phyloP scores from a whole-genome alignment of 2,797 vertebrate species.

The Enteromius afrohamiltoni region DNA sequence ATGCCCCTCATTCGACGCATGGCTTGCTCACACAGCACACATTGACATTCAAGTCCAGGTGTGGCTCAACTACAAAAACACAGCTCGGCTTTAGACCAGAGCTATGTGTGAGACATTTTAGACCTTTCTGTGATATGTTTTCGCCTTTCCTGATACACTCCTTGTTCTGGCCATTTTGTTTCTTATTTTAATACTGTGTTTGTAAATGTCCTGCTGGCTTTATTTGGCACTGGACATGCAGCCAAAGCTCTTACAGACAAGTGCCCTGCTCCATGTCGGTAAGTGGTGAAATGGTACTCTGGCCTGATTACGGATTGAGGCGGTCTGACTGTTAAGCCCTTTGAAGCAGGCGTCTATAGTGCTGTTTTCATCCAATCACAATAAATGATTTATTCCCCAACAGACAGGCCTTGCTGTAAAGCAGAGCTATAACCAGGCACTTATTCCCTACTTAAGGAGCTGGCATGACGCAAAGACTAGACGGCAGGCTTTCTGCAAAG shows the following conservation, averaged over 20 bases:
- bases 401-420: conserved; percentile 59
- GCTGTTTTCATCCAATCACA: conserved; percentile 56
- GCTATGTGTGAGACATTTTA: conserved; percentile 37
- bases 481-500: conserved; percentile 58
- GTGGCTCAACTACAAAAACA: conserved; percentile 64
- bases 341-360: conserved; percentile 46
- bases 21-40: conserved; percentile 59
- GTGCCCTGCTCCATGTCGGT: conserved; percentile 26
- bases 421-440: conserved; percentile 53
- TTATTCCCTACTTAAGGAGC: conserved; percentile 53
- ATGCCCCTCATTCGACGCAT: conserved; percentile 61
- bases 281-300: conserved; percentile 49
- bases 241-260: conserved; percentile 30
- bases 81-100: conserved; percentile 54
- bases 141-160: conserved; percentile 28
- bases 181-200: conserved; percentile 6
- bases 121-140: conserved; percentile 25
- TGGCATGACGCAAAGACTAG: conserved; percentile 55
- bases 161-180: conserved; percentile 18
- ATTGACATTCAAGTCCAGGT: conserved; percentile 64
- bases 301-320: conserved; percentile 46
- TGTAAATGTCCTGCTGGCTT: background rate
- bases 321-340: conserved; percentile 47
- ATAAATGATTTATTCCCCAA: conserved; percentile 64
- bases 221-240: background rate